Base-by-base conservation (phyloP, 2,797 vertebrate genomes). In the Brachyrhaphis roseni region DNA sequence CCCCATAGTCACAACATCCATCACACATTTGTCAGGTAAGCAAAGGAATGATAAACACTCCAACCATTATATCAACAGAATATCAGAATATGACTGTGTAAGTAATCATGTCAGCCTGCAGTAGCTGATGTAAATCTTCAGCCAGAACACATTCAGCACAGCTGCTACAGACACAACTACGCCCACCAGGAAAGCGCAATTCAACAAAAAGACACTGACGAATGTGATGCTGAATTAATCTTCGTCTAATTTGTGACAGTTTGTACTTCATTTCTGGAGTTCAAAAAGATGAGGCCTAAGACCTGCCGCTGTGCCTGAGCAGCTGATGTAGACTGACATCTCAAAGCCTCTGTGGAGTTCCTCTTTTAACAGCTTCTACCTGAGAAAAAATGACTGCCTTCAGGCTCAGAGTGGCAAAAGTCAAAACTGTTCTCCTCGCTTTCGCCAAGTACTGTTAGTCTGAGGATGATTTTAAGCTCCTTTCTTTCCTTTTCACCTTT, bases 321-420 rank as follows among this genome's bases (percentile, higher is more conserved):
- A 26, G 43, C 43, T 70, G 86, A 73, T 84, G 82, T 8, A 64
- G n/a, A 70, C 71, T 76, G 84, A 83, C 78, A 78, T 62, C 55
- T 72, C 16, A 10, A 64, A 41, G 49, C 49, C 82, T 78, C 76
- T 0, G 11, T 82, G 75, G 79, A 79, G 43, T 46, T 64, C 74
- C 76, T 72, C 53, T 75, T 70, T 55, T 45, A 83, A 76, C 77
- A 71, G 45, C 39, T 82, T 77, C 78, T 46, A 75, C 82, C 70
- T 57, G 53, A 0, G 8, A 77, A 34, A 73, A 66, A 80, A 76
- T 23, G 23, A 20, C 49, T 57, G 51, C n/a, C 77, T 76, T 0
- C 1, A 76, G 78, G 82, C 74, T 82, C 36, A 20, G 39, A 79
- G 59, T 47, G 74, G 36, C 76, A 78, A 39, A 31, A 72, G 26